These are phyloP conservation scores for Hirtodrosophila alboralis DNA, from an alignment of 2,888 invertebrate species.

Conservation along the genomic window DNA sequence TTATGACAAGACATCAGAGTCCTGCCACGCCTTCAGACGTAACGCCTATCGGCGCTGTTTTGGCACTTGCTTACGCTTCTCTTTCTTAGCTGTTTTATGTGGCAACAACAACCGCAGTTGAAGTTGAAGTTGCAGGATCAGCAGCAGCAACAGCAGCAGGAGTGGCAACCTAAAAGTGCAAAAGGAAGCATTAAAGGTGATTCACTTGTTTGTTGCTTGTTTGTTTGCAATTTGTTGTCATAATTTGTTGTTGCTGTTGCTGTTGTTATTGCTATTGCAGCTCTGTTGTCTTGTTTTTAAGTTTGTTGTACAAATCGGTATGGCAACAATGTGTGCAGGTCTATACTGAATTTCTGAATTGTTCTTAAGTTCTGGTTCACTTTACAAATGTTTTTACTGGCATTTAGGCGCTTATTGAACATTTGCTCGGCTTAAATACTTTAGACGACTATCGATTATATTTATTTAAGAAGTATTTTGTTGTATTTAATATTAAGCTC, in stretches of 20 bases:
- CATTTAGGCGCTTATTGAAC: slow-evolving; percentile 10
- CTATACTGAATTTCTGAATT: not conserved
- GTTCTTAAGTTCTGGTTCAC: not conserved
- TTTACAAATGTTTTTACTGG: slow-evolving; percentile 10
- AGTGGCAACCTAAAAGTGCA: slow-evolving; percentile 49
- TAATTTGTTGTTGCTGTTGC: slow-evolving; percentile 56
- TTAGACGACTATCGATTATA: no score
- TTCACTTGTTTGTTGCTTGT: slow-evolving; percentile 78
- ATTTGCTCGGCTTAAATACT: no score
- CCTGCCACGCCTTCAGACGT: slow-evolving; percentile 38
- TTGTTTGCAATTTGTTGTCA: slow-evolving; percentile 79
- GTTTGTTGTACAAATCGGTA: slow-evolving; percentile 54
- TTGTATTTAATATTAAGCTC: no score
- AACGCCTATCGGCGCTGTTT: slow-evolving; percentile 10
- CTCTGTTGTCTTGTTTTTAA: no score
- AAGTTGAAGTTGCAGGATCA: no score
- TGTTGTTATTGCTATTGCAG: slow-evolving; percentile 8
- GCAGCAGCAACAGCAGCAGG: slow-evolving; percentile 6
- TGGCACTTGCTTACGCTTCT: slow-evolving; percentile 39
- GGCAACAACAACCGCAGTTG: no score
- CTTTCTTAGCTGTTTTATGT: slow-evolving; percentile 12
- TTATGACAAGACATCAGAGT: slow-evolving; percentile 64
- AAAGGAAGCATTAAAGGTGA: slow-evolving; percentile 76
- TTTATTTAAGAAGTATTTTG: no score
- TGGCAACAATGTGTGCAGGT: slow-evolving; percentile 48